Percentiles rank a stretch among this genome's conserved stretches.
phyloP scores from a whole-genome alignment of 2,888 invertebrate species.

The Polyommatus icarus region DNA sequence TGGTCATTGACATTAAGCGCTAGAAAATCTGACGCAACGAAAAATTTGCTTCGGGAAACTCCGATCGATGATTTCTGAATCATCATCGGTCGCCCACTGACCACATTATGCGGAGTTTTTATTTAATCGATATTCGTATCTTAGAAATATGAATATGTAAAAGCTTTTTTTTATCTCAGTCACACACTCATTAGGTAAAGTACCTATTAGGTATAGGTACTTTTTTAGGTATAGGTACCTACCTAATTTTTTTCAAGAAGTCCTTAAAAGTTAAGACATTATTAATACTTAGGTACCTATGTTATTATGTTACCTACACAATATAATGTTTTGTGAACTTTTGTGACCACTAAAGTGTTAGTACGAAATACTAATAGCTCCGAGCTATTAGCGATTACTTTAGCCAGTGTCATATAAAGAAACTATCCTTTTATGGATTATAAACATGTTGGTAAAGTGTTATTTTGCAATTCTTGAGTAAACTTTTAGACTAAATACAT shows the following conservation, averaged over 20 bases:
- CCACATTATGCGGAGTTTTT: slow-evolving; percentile 17
- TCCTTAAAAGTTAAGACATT: no score
- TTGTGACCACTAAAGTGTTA: not conserved
- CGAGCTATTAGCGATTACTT: not conserved
- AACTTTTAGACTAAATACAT: slow-evolving; percentile 19
- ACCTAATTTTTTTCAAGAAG: no score
- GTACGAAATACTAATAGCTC: not conserved
- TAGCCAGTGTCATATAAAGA: not conserved
- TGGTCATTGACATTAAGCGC: slow-evolving; percentile 42
- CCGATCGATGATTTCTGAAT: slow-evolving; percentile 36
- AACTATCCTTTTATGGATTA: not conserved
- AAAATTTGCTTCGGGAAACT: slow-evolving; percentile 36
- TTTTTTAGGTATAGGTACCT: no score
- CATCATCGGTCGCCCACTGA: slow-evolving; percentile 33
- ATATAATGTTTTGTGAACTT: not conserved
- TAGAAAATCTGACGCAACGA: slow-evolving; percentile 35
- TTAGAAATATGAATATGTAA: not conserved
- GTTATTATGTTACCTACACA: no score
- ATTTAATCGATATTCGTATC: slow-evolving; percentile 7
- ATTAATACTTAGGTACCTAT: no score
- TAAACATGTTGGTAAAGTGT: not conserved
- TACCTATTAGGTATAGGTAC: no score
- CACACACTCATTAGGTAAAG: not conserved
- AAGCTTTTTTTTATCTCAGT: slow-evolving; percentile 6
- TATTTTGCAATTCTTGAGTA: slow-evolving; percentile 17